Percentiles rank a stretch among this genome's conserved stretches.
phyloP scores from a whole-genome alignment of 2,113 vertebrate genomes.

The Etia nguti region DNA sequence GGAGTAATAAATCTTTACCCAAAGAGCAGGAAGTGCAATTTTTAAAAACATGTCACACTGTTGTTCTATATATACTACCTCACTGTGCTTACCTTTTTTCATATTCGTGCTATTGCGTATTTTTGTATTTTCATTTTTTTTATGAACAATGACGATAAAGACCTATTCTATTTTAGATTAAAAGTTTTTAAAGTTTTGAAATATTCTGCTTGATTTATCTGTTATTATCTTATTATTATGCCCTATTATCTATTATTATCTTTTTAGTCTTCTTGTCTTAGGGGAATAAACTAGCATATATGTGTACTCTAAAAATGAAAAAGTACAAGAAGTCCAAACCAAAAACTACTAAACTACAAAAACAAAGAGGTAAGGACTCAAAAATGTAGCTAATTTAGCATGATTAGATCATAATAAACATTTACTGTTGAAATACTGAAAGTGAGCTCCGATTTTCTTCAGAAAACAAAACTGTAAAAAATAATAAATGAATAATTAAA shows the following conservation, averaged over 20 bases:
- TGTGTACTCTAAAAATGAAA: background rate
- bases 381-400: background rate
- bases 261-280: background rate
- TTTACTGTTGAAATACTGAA: background rate
- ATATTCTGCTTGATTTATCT: background rate
- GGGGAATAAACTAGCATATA: background rate
- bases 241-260: background rate
- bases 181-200: background rate
- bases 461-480: background rate
- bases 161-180: background rate
- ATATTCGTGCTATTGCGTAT: background rate
- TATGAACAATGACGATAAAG: background rate
- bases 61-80: background rate
- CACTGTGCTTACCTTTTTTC: background rate
- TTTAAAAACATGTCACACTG: background rate
- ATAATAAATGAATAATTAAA: accelerated
- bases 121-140: background rate
- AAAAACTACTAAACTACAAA: background rate
- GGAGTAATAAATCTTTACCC: background rate
- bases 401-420: background rate
- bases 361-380: background rate
- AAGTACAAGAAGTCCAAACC: background rate
- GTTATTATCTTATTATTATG: background rate
- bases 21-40: background rate
- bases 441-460: background rate